These are phyloP conservation scores for Riparia riparia DNA, from an alignment of 2,113 vertebrate genomes.

Conservation along the genomic window DNA sequence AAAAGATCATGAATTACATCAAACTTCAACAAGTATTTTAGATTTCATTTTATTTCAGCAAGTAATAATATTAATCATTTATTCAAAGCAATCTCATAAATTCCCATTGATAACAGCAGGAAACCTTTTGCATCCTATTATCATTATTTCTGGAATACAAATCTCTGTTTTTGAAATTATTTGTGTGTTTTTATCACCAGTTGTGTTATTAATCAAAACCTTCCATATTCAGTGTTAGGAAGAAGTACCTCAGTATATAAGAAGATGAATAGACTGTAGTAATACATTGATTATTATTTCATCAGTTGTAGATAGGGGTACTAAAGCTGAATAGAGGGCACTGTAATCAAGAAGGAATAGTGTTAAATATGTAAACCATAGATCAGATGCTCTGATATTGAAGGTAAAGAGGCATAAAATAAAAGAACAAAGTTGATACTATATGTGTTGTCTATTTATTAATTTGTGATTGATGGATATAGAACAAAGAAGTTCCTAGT, in stretches of 20 bases:
- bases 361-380: background rate
- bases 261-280: background rate
- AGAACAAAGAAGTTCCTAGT: constrained; percentile 50
- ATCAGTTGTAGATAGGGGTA: background rate
- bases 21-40: background rate
- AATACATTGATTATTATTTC: background rate
- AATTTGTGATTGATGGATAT: constrained; percentile 18
- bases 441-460: background rate
- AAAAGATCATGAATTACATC: background rate
- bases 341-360: background rate
- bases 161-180: background rate
- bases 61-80: background rate
- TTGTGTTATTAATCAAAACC: background rate
- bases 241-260: background rate
- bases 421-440: constrained; percentile 14
- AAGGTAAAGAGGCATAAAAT: constrained; percentile 16
- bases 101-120: background rate
- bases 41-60: background rate
- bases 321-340: constrained; percentile 16
- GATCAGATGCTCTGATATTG: background rate
- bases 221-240: background rate
- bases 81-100: background rate
- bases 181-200: background rate
- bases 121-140: background rate
- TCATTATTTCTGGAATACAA: background rate